Conservation (phyloP, 2,888 invertebrate species). For the Drosophila leonis region DNA sequence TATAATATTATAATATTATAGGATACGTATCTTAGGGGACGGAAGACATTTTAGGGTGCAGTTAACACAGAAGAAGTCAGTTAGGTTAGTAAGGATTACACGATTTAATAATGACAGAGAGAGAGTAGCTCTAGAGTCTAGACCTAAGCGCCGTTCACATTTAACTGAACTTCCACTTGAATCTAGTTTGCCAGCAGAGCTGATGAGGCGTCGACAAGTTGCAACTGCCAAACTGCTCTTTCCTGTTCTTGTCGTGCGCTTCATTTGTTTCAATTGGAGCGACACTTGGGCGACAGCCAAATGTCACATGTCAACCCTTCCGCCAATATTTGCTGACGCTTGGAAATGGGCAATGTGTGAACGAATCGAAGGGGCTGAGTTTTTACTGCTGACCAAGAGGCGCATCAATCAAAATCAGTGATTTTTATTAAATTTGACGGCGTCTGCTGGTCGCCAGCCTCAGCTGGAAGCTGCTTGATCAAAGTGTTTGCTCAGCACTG, state of each 20-base stretch:
- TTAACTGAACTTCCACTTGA: conserved; percentile 47
- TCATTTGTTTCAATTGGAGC: conserved; percentile 81
- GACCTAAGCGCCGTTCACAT: conserved; percentile 23
- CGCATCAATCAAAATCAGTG: conserved; percentile 84
- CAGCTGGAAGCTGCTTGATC: conserved; percentile 57
- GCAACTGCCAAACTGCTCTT: conserved; percentile 74
- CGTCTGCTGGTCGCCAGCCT: conserved; percentile 76
- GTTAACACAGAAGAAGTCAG: too few relatives aligned
- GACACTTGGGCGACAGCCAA: conserved; percentile 63
- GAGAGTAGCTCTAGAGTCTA: conserved; percentile 25
- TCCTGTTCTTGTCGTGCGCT: conserved; percentile 67
- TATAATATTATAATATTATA: too few relatives aligned
- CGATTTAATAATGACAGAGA: too few relatives aligned
- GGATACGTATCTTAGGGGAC: too few relatives aligned
- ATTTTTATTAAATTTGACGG: conserved; percentile 85
- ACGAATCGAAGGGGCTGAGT: not conserved
- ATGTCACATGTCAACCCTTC: conserved; percentile 69
- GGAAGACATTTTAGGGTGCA: too few relatives aligned
- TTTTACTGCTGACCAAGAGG: conserved; percentile 58
- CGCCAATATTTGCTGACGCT: conserved; percentile 73
- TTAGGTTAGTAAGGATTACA: conserved; percentile 6
- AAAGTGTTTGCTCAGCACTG: conserved; percentile 70
- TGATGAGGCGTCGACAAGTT: conserved; percentile 68
- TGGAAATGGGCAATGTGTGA: conserved; percentile 19
- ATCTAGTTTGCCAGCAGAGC: conserved; percentile 1